Conservation (phyloP, 1,140 invertebrate genomes). For the Limonius californicus region DNA sequence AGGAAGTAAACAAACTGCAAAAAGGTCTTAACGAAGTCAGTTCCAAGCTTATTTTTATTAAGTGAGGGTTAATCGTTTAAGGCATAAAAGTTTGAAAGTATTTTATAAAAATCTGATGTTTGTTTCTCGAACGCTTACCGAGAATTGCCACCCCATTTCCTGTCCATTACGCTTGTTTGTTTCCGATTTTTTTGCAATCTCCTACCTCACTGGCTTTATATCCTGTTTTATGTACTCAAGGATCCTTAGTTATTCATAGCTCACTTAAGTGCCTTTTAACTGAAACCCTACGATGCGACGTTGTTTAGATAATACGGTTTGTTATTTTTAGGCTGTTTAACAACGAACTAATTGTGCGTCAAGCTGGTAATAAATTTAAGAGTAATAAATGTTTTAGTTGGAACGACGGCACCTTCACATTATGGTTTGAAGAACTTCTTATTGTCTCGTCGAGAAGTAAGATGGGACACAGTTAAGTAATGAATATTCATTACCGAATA, state of each 20-base stretch:
- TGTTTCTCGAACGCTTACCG: too few relatives aligned
- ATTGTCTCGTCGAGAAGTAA: background rate
- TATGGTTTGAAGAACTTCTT: slow-evolving; percentile 5
- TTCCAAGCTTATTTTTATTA: too few relatives aligned
- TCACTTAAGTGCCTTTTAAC: slow-evolving; percentile 22
- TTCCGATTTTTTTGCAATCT: background rate
- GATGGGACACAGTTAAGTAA: slow-evolving; percentile 21
- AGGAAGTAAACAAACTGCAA: too few relatives aligned
- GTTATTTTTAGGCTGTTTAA: background rate
- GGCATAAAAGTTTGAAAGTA: too few relatives aligned
- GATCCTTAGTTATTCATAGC: slow-evolving; percentile 21
- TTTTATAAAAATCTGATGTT: too few relatives aligned
- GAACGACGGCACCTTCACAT: background rate
- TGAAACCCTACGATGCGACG: background rate
- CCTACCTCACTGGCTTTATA: background rate
- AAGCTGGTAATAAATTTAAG: slow-evolving; percentile 4
- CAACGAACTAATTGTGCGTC: background rate
- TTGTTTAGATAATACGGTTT: slow-evolving; percentile 8
- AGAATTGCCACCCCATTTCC: too few relatives aligned
- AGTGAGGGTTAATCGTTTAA: too few relatives aligned
- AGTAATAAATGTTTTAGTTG: background rate
- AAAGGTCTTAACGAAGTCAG: too few relatives aligned
- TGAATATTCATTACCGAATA: slow-evolving; percentile 32
- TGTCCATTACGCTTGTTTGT: background rate
- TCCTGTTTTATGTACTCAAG: slow-evolving; percentile 2